A percentile compares a stretch with the other conserved stretches of the same genome.
Evolutionary conservation across 2,888 invertebrate species (phyloP).

Genomic region (Caenorhabditis macrosperma): DNA sequence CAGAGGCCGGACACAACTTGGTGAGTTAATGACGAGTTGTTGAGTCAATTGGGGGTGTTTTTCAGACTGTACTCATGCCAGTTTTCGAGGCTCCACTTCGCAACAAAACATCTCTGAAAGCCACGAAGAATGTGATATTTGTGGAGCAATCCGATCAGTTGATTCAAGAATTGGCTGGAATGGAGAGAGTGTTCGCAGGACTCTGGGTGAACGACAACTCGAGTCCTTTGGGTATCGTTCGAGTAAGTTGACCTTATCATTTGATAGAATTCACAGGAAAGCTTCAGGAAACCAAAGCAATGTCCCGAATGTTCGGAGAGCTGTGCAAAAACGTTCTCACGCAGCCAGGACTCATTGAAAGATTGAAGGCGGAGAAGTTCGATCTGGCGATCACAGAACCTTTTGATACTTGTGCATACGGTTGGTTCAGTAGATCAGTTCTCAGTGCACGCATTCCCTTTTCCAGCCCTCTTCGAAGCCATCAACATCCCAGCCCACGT

Average conservation of each 20-base stretch:
- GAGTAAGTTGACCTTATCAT: no score
- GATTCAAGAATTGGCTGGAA: no score
- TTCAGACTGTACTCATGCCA: not conserved
- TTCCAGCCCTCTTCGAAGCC: not conserved
- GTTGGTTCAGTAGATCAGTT: no score
- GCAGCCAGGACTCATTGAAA: conserved; percentile 9
- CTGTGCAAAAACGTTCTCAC: conserved; percentile 40
- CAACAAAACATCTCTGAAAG: not conserved
- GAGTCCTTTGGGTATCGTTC: conserved; percentile 4
- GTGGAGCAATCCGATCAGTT: conserved; percentile 9
- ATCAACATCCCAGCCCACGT: conserved; percentile 49
- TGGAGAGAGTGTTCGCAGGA: no score
- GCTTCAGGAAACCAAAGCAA: not conserved
- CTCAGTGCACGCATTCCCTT: no score
- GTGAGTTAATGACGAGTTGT: no score
- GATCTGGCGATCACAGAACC: conserved; percentile 62
- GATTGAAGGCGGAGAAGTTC: conserved; percentile 56
- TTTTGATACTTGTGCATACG: conserved; percentile 52
- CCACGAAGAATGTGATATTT: conserved; percentile 11
- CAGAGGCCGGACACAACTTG: conserved; percentile 29
- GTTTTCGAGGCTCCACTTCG: not conserved
- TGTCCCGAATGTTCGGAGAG: conserved; percentile 8
- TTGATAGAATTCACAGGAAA: not conserved
- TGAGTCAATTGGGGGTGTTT: no score
- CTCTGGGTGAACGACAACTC: not conserved